These are phyloP conservation scores for Drosophila flavopinicola DNA, from an alignment of 2,888 invertebrate genomes.

Conservation along the genomic window DNA sequence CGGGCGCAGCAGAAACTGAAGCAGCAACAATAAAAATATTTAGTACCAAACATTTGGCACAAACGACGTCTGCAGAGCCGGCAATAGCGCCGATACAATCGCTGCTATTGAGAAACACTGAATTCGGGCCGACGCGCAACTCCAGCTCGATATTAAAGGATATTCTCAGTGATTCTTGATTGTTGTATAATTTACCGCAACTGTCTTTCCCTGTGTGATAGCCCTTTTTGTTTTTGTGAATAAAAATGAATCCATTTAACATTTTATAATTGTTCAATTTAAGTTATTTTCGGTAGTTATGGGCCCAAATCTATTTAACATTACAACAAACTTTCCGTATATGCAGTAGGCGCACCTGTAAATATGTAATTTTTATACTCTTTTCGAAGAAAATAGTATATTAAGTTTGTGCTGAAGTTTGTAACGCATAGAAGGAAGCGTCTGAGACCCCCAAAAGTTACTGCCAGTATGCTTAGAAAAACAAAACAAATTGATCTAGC, in stretches of 20 bases:
- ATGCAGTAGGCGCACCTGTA: slow-evolving; percentile 38
- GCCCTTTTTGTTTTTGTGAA: slow-evolving; percentile 8
- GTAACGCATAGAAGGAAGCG: too few species aligned
- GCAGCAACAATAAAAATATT: slow-evolving; percentile 2
- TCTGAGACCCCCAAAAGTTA: too few species aligned
- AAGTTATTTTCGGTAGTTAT: slow-evolving; percentile 4
- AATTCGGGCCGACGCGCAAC: slow-evolving; percentile 83
- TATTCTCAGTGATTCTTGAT: slow-evolving; percentile 84
- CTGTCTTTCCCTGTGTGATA: slow-evolving; percentile 17
- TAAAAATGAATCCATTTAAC: slow-evolving; percentile 21
- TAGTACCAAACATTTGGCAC: slow-evolving; percentile 1
- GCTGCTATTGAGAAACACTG: slow-evolving; percentile 79
- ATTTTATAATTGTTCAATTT: slow-evolving; percentile 51
- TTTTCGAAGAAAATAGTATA: too few species aligned
- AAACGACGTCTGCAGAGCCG: slow-evolving; percentile 16
- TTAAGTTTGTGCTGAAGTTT: too few species aligned
- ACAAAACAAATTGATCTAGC: too few species aligned
- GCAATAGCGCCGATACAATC: slow-evolving; percentile 70
- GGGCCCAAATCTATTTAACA: slow-evolving; percentile 16
- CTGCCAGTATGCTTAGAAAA: too few species aligned
- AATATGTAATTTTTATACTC: slow-evolving; percentile 75
- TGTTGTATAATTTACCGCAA: slow-evolving; percentile 59
- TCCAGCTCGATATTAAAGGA: slow-evolving; percentile 85
- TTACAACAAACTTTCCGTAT: slow-evolving; percentile 9
- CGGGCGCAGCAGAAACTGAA: background rate